Base-by-base conservation (phyloP, 2,113 vertebrate genomes). In the Petroica traversi region DNA sequence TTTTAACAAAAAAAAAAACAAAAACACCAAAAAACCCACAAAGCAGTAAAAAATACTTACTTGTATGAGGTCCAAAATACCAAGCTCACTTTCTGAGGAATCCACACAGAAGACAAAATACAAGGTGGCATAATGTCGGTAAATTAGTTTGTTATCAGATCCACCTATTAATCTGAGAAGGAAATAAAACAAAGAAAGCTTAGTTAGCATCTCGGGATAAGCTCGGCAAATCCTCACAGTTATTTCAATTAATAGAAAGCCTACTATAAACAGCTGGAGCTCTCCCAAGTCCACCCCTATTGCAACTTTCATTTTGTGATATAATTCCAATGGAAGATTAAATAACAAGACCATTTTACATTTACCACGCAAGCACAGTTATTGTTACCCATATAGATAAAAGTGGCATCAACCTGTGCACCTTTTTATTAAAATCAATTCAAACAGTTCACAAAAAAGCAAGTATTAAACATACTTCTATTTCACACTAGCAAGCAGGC, bases 51-150 rank as follows among this genome's bases (percentile, higher is more conserved):
- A 89, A 45, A 5, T 72, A 97, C 98, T 98, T 98, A 99, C 99
- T 98, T 99, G 99, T 97, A 99, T 99, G 96, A 99, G 98, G 96
- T 99, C 99, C 98, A 99, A 98, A 98, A 99, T 99, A 96, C 99
- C 99, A 96, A 99, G 98, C 97, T 99, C 99, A 75, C 99, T 99
- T 98, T 99, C 99, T 74, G 99, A 99, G 75, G 99, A 99, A 97
- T 99, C 99, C 95, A 99, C 99, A 95, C 99, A 99, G 96, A 99
- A 99, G 95, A 99, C 99, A 98, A 99, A 99, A 98, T 99, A 99
- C 46, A 99, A 98, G 3, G 99, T 99, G 91, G 99, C 99, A 78
- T 99, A 99, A 96, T 99, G 99, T 98, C 99, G 99, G 97, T 99
- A 99, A 97, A 99, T 99, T 69, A 99, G 98, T 95, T 99, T 99